Conservation (phyloP, 1,140 invertebrate species). For the Formica selysi region DNA sequence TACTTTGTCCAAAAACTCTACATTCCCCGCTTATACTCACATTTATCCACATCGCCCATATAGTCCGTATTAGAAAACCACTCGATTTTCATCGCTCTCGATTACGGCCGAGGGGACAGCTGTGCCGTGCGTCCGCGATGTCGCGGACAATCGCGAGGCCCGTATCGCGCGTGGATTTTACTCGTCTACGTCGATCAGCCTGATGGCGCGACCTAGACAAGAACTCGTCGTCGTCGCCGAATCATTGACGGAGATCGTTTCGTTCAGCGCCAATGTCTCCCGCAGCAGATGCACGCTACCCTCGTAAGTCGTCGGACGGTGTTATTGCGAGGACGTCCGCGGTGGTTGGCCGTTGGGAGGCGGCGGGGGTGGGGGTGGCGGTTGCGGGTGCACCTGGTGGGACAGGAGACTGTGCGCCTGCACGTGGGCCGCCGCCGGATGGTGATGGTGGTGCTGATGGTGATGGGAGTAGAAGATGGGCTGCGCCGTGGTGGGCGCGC, state of each 20-base stretch:
- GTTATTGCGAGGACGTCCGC: constrained; percentile 83
- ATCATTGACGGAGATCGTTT: constrained; percentile 34
- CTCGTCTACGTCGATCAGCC: constrained; percentile 43
- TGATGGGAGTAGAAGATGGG: constrained; percentile 86
- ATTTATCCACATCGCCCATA: constrained; percentile 18
- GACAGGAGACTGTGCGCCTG: constrained; percentile 82
- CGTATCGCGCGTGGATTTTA: background rate
- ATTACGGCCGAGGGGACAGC: constrained; percentile 51
- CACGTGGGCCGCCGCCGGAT: constrained; percentile 80
- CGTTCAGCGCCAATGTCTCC: constrained; percentile 13
- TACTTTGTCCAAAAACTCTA: constrained; percentile 27
- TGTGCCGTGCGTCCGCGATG: background rate
- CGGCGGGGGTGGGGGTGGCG: constrained; percentile 82
- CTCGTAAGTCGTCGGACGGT: constrained; percentile 71
- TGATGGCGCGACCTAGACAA: constrained; percentile 58
- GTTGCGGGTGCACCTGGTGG: constrained; percentile 84
- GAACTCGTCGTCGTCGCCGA: constrained; percentile 12
- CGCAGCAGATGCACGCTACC: constrained; percentile 63
- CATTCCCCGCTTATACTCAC: constrained; percentile 48
- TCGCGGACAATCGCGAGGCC: background rate
- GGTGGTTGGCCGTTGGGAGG: constrained; percentile 80
- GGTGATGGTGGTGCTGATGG: constrained; percentile 84
- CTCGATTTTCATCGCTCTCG: constrained; percentile 41
- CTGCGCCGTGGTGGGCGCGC: constrained; percentile 81
- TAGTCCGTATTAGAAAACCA: constrained; percentile 28